Base-by-base conservation (phyloP, 1,140 invertebrate species). In the Schlechtendalia chinensis region DNA sequence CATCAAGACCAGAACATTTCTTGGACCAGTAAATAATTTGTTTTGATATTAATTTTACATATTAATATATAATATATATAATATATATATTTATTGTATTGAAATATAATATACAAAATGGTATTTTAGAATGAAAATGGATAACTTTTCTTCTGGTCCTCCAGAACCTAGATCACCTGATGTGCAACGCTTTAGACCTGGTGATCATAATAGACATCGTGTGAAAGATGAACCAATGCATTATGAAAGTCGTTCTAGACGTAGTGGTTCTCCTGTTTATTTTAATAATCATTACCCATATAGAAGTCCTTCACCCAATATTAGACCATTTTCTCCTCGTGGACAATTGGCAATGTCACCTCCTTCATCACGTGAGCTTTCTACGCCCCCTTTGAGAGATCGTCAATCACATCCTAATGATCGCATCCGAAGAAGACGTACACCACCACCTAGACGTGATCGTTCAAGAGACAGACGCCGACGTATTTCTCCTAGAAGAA, bases 111-210 rank as follows among this genome's bases (percentile, higher is more conserved):
- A 6, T 29, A 27, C 27, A 4, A 39, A 4, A 24, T 24, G 47
- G 1, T 69, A 24, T 69, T 69, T 54, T 72, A 72, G 69, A 72
- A 17, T n/a, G 19, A 72, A 72, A 10, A 72, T 72, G 24, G 69
- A 72, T 0, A 72, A 54, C 24, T 72, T 72, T 72, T 53, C 69
- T 72, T 72, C 69, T 72, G 69, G 67, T 27, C 67, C 69, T 29
- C 69, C 69, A 54, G 69, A 72, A 72, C 69, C 69, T 29, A 53
- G 69, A 72, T 53, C 69, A 72, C 69, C 69, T n/a, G 69, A 72
- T n/a, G 54, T 54, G 47, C 67, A 71, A 29, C 69, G 47, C 29
- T 72, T 72, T 54, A 72, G 69, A 54, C 14, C 47, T 0, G 17
- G 67, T 71, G 69, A 72, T 72, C 69, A 72, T n/a, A 72, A 54